Conservation (phyloP, 2,113 vertebrate species). For the Tursiops truncatus region DNA sequence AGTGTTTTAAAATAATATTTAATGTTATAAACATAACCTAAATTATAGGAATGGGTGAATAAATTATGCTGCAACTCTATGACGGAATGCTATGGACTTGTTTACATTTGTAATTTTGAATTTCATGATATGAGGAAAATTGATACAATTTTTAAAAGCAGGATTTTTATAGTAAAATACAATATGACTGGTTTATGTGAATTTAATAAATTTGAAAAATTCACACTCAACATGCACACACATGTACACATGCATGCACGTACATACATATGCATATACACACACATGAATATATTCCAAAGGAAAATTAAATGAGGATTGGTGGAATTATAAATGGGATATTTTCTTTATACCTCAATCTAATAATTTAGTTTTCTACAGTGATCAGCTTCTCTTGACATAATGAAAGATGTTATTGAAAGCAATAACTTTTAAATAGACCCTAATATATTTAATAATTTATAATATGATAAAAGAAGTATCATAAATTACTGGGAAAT, state of each 20-base stretch:
- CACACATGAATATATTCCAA: not conserved
- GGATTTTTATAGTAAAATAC: not conserved
- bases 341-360: not conserved
- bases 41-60: not conserved
- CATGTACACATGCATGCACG: not conserved
- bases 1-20: not conserved
- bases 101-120: not conserved
- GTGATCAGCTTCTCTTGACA: not conserved
- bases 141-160: not conserved
- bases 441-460: not conserved
- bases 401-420: not conserved
- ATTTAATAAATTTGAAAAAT: not conserved
- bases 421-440: not conserved
- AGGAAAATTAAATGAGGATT: not conserved
- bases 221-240: not conserved
- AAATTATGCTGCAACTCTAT: not conserved
- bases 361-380: not conserved
- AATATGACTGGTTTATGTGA: not conserved
- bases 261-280: not conserved
- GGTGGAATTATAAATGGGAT: not conserved
- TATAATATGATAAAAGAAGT: not conserved
- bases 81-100: not conserved
- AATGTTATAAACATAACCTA: not conserved
- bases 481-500: not conserved
- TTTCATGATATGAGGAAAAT: not conserved